Percentiles rank a stretch among this genome's conserved stretches.
These are phyloP conservation scores for Dunckerocampus dactyliophorus DNA, from an alignment of 2,113 vertebrate genomes.

Conservation along the genomic window DNA sequence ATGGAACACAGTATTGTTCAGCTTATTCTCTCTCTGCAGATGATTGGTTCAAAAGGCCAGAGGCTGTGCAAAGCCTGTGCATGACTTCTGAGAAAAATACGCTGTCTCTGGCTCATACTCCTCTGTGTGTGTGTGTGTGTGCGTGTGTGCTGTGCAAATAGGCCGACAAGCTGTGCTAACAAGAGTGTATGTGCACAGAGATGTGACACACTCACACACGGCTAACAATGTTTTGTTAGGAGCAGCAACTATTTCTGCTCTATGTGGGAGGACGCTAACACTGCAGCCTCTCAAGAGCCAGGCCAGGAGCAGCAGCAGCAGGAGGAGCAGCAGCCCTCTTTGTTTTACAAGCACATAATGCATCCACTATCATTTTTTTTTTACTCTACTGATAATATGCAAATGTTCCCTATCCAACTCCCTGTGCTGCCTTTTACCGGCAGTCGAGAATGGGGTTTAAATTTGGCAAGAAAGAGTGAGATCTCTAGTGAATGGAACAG, in stretches of 20 bases:
- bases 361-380: conserved; percentile 30
- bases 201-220: conserved; percentile 38
- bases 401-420: conserved; percentile 17
- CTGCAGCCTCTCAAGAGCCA: conserved; percentile 46
- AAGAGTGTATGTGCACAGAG: conserved; percentile 35
- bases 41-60: conserved; percentile 59
- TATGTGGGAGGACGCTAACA: conserved; percentile 60
- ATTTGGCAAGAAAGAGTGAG: conserved; percentile 8
- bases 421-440: conserved; percentile 9
- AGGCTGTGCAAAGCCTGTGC: conserved; percentile 44
- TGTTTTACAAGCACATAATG: conserved; percentile 18
- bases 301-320: conserved; percentile 41
- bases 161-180: conserved; percentile 58
- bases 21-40: conserved; percentile 44
- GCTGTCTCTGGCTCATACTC: conserved; percentile 10
- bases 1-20: conserved; percentile 26
- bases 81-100: conserved; percentile 37
- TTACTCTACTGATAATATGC: conserved; percentile 23
- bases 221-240: conserved; percentile 60
- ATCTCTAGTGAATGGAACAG: conserved; percentile 12
- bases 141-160: conserved; percentile 35
- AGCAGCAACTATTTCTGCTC: conserved; percentile 66
- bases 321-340: conserved; percentile 27
- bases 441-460: conserved; percentile 7
- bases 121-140: conserved; percentile 1